Conservation (phyloP, 2,888 invertebrate species). For the Hirtodrosophila alboralis region DNA sequence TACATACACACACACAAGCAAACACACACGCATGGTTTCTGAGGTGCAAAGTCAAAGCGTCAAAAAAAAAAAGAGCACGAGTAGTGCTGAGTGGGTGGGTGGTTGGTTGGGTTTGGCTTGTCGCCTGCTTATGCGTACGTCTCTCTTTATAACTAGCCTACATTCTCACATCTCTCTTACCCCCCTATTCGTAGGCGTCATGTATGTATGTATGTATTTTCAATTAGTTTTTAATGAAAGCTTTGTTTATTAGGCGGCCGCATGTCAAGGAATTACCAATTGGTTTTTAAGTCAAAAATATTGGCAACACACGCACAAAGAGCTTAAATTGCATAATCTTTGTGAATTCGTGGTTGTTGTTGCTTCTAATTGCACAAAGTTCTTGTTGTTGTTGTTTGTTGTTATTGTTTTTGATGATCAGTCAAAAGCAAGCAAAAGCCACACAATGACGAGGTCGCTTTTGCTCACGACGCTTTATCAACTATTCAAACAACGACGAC, state of each 20-base stretch:
- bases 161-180: no score
- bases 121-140: slow-evolving; percentile 25
- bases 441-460: slow-evolving; percentile 68
- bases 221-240: slow-evolving; percentile 74
- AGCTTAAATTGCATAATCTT: slow-evolving; percentile 58
- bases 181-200: slow-evolving; percentile 1
- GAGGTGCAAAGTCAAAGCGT: slow-evolving; percentile 63
- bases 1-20: slow-evolving; percentile 11
- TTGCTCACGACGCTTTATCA: slow-evolving; percentile 42
- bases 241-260: slow-evolving; percentile 35
- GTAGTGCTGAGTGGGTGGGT: slow-evolving; percentile 44
- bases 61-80: slow-evolving; percentile 24
- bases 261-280: slow-evolving; percentile 60
- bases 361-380: slow-evolving; percentile 42
- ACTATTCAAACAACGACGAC: slow-evolving; percentile 22
- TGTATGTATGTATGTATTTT: slow-evolving; percentile 14
- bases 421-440: slow-evolving; percentile 14
- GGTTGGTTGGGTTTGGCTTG: neutral
- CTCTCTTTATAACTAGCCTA: neutral
- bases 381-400: slow-evolving; percentile 16
- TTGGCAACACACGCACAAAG: slow-evolving; percentile 47
- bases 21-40: slow-evolving; percentile 15
- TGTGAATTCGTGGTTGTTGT: slow-evolving; percentile 12
- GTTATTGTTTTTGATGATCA: slow-evolving; percentile 19
- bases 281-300: slow-evolving; percentile 74